Evolutionary conservation across 2,797 vertebrate genomes (phyloP).

Genomic region (Strix occidentalis): DNA sequence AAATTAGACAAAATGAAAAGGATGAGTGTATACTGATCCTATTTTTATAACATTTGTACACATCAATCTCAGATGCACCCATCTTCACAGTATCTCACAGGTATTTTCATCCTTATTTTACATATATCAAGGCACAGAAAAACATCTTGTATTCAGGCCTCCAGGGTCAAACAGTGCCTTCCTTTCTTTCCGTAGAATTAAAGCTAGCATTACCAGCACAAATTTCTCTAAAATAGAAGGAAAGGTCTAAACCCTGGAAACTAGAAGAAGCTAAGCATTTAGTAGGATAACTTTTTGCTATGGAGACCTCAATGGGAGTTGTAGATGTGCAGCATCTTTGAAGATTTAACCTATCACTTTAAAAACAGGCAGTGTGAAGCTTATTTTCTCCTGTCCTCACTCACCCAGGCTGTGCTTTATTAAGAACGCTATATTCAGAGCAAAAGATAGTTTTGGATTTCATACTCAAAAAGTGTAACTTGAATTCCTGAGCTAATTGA

Average conservation of each 20-base stretch:
- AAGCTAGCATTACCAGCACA: neutral
- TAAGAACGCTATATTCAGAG: neutral
- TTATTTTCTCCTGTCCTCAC: constrained; percentile 26
- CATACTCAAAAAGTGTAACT: neutral
- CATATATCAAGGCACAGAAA: neutral
- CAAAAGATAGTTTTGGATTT: neutral
- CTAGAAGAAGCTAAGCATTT: neutral
- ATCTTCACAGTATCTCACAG: neutral
- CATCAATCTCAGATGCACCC: neutral
- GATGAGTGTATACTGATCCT: neutral
- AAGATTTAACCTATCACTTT: neutral
- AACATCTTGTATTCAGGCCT: neutral
- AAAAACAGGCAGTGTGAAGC: neutral
- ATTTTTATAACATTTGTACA: neutral
- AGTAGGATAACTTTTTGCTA: neutral
- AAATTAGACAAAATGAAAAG: neutral
- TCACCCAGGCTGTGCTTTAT: neutral
- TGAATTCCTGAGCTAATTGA: constrained; percentile 37
- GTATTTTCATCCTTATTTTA: neutral
- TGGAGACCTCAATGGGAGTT: neutral
- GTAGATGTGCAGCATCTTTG: neutral
- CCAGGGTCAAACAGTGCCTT: neutral
- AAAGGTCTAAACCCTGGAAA: neutral
- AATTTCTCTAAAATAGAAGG: neutral
- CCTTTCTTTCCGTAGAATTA: neutral